Percentiles rank a stretch among this genome's conserved stretches.
phyloP scores from a whole-genome alignment of 2,113 vertebrate species.

The Acinonyx jubatus region DNA sequence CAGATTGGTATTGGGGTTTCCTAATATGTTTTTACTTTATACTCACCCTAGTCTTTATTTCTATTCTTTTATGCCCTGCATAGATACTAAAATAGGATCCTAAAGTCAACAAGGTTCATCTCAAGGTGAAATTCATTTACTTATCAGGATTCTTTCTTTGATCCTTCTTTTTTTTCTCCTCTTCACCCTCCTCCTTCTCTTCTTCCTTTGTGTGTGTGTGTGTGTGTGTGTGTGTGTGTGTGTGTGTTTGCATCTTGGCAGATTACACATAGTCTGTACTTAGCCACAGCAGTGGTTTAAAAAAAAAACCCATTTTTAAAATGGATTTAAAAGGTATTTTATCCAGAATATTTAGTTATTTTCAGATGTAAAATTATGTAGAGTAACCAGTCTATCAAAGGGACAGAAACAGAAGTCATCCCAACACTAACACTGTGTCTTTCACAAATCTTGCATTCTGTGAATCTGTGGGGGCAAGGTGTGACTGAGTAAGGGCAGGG shows the following conservation, averaged over 20 bases:
- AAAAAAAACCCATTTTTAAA: background rate
- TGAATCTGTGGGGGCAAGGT: background rate
- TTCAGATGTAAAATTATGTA: background rate
- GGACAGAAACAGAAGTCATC: background rate
- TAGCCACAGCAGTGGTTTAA: background rate
- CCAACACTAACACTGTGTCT: background rate
- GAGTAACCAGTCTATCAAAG: background rate
- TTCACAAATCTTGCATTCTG: background rate
- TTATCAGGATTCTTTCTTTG: background rate
- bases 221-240: background rate
- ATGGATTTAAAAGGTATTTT: background rate
- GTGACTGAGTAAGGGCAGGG: background rate
- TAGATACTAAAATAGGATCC: background rate
- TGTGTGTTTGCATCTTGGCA: background rate
- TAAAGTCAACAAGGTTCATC: background rate
- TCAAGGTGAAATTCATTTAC: background rate
- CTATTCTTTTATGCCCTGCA: background rate
- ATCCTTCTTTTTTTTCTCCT: background rate
- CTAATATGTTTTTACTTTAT: background rate
- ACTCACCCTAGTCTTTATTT: background rate
- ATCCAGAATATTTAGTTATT: background rate
- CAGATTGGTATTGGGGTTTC: background rate
- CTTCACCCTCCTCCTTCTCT: background rate
- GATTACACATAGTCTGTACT: background rate
- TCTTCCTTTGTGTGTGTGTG: background rate